Evolutionary conservation across 2,888 invertebrate genomes (phyloP).

Genomic region (Perizoma flavofasciatum): DNA sequence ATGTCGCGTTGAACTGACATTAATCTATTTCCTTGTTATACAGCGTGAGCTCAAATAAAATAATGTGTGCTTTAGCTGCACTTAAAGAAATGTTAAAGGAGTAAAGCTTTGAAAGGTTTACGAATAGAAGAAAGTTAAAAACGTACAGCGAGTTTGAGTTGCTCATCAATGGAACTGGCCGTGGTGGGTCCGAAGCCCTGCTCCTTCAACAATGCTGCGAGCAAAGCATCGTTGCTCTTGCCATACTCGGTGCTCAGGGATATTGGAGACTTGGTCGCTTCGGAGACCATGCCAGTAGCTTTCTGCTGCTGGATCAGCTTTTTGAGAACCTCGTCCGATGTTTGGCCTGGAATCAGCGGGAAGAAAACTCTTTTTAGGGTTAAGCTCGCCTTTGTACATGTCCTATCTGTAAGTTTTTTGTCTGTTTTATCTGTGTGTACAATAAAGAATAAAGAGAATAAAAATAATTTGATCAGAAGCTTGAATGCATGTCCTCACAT

Average conservation of each 20-base stretch:
- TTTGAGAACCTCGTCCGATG: constrained; percentile 73
- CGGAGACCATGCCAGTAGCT: constrained; percentile 66
- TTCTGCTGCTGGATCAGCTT: constrained; percentile 66
- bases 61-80: constrained; percentile 10
- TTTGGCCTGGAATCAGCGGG: constrained; percentile 62
- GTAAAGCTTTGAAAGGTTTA: constrained; percentile 20
- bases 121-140: constrained; percentile 36
- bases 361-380: not conserved
- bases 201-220: constrained; percentile 88
- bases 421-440: no score
- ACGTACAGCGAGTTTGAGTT: constrained; percentile 84
- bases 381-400: no score
- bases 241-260: constrained; percentile 82
- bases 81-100: constrained; percentile 14
- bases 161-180: constrained; percentile 85
- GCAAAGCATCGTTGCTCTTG: constrained; percentile 87
- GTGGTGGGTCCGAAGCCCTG: constrained; percentile 89
- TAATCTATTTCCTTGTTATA: constrained; percentile 8
- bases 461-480: not conserved
- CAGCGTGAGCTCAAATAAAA: constrained; percentile 4
- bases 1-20: not conserved
- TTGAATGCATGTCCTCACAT: no score
- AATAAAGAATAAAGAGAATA: no score
- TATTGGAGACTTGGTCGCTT: constrained; percentile 71
- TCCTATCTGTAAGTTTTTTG: no score